Evolutionary conservation across 2,888 invertebrate genomes (phyloP).

Genomic region (Lingula anatina): DNA sequence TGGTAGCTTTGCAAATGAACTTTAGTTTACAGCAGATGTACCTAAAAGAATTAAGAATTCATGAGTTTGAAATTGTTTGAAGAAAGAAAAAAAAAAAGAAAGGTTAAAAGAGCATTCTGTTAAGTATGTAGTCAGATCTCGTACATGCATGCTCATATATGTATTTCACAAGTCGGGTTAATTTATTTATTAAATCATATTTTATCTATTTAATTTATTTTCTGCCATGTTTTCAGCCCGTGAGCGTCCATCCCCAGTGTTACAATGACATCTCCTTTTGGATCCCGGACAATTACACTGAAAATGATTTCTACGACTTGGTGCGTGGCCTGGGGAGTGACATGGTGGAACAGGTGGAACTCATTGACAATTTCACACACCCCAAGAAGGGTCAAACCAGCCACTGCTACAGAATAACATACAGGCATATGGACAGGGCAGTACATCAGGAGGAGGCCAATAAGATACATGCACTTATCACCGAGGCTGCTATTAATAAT

Average conservation of each 20-base stretch:
- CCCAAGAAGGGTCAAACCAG: constrained; percentile 77
- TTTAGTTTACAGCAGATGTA: too few species aligned
- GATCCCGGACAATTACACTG: constrained; percentile 63
- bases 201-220: background rate
- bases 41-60: too few species aligned
- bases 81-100: too few species aligned
- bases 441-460: constrained; percentile 84
- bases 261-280: constrained; percentile 93
- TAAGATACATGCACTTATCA: constrained; percentile 72
- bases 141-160: too few species aligned
- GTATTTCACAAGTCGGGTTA: too few species aligned
- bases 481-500: constrained; percentile 55
- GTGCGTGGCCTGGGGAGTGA: constrained; percentile 85
- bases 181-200: too few species aligned
- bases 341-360: constrained; percentile 83
- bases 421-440: constrained; percentile 86
- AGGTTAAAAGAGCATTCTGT: too few species aligned
- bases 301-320: constrained; percentile 69
- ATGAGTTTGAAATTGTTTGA: too few species aligned
- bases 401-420: constrained; percentile 86
- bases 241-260: constrained; percentile 84
- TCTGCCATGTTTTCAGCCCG: constrained; percentile 55
- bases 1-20: too few species aligned
- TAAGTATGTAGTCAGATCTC: too few species aligned
- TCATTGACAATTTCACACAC: constrained; percentile 81